Evolutionary conservation across 2,797 vertebrate genomes (phyloP).

Genomic region (Myoxocephalus aenaeus): DNA sequence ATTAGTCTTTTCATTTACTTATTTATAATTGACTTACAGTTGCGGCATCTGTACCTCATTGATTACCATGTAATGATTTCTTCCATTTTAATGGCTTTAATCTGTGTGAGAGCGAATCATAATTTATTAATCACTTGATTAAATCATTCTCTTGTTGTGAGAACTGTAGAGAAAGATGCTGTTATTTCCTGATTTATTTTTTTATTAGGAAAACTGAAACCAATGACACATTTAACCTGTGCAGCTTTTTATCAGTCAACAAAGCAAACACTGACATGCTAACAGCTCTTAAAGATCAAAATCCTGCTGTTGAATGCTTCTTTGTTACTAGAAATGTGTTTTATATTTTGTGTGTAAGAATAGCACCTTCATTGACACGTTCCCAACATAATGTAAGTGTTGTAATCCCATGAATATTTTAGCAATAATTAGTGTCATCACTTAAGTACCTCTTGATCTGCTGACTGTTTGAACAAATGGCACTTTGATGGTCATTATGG

Average conservation of each 20-base stretch:
- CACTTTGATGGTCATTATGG: slow-evolving; percentile 47
- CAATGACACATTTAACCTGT: slow-evolving; percentile 46
- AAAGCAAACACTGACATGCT: slow-evolving; percentile 7
- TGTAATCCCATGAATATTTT: slow-evolving; percentile 23
- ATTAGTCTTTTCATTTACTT: slow-evolving; percentile 19
- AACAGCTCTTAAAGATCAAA: slow-evolving; percentile 1
- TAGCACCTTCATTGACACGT: slow-evolving; percentile 9
- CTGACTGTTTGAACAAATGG: slow-evolving; percentile 58
- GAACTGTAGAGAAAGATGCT: slow-evolving; percentile 23
- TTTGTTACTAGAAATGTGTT: slow-evolving; percentile 30
- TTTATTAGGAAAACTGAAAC: slow-evolving; percentile 17
- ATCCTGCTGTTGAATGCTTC: slow-evolving; percentile 11
- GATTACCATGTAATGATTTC: slow-evolving; percentile 60
- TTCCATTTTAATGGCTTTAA: slow-evolving; percentile 56
- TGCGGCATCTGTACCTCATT: slow-evolving; percentile 31
- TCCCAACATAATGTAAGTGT: slow-evolving; percentile 23
- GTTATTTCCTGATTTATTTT: slow-evolving; percentile 30
- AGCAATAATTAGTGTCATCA: slow-evolving; percentile 65
- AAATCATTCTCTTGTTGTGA: slow-evolving; percentile 6
- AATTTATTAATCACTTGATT: slow-evolving; percentile 41
- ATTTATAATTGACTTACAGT: slow-evolving; percentile 55
- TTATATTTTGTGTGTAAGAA: slow-evolving; percentile 34
- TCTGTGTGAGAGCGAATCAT: slow-evolving; percentile 37
- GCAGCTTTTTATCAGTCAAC: slow-evolving; percentile 28
- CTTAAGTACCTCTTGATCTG: slow-evolving; percentile 40